A percentile compares a stretch with the other conserved stretches of the same genome.
Conservation (phyloP, 2,797 vertebrate species). For the Paedocypris micromegethes region DNA sequence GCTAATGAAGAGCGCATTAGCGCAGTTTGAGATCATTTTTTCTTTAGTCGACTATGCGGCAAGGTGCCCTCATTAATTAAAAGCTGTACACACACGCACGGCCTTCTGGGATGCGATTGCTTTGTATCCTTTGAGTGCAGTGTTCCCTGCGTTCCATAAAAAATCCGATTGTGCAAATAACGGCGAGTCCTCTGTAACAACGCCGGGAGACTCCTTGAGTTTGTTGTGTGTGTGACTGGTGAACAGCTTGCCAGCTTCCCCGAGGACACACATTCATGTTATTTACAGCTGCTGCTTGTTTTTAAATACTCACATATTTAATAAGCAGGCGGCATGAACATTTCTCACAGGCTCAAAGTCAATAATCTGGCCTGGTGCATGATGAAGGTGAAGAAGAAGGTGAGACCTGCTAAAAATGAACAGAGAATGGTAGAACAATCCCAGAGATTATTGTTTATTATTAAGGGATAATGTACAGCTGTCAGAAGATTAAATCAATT, state of each 20-base stretch:
- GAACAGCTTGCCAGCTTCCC: conserved; percentile 73
- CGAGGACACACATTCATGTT: conserved; percentile 64
- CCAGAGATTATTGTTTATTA: no score
- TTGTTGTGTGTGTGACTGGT: conserved; percentile 54
- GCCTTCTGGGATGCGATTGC: conserved; percentile 50
- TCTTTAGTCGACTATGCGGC: not conserved
- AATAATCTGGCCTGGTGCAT: conserved; percentile 25
- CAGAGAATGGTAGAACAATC: no score
- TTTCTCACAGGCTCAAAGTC: conserved; percentile 34
- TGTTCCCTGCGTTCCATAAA: conserved; percentile 57
- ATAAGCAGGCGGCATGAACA: conserved; percentile 64
- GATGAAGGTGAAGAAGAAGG: conserved; percentile 7
- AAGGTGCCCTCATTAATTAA: conserved; percentile 59
- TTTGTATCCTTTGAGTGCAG: conserved; percentile 51
- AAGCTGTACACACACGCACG: conserved; percentile 57
- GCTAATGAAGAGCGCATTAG: not conserved
- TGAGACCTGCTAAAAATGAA: no score
- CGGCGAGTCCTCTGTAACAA: conserved; percentile 57
- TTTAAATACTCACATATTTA: conserved; percentile 80
- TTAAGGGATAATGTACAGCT: no score
- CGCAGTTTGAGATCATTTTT: not conserved
- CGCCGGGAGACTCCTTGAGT: conserved; percentile 61
- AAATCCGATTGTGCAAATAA: conserved; percentile 62
- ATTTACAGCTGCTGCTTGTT: conserved; percentile 70
- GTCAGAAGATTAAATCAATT: no score